Evolutionary conservation across 2,888 invertebrate species (phyloP).

Genomic region (Pedicia rivosa): DNA sequence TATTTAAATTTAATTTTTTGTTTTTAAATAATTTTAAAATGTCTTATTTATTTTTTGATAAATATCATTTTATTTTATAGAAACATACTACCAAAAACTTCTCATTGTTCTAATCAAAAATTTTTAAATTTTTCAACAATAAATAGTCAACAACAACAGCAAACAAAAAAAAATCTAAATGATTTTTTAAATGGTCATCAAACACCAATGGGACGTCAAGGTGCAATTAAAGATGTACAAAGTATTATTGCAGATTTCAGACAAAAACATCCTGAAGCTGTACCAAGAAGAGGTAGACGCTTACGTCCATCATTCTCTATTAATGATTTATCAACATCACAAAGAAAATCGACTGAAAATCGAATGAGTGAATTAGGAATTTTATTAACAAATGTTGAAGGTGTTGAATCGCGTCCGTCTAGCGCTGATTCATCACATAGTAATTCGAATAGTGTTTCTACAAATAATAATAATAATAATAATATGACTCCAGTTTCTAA

Average conservation of each 20-base stretch:
- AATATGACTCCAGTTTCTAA: conserved; percentile 7
- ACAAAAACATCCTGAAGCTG: conserved; percentile 56
- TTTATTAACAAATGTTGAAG: conserved; percentile 10
- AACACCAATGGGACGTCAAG: conserved; percentile 39
- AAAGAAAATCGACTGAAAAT: background rate
- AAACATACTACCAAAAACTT: conserved; percentile 30
- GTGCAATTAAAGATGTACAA: conserved; percentile 65
- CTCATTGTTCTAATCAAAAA: conserved; percentile 7
- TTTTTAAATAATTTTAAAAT: conserved; percentile 30
- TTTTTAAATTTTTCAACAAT: background rate
- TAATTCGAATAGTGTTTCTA: conserved; percentile 25
- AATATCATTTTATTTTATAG: conserved; percentile 16
- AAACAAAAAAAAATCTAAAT: too few relatives aligned
- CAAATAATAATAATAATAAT: conserved; percentile 17
- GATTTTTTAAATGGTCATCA: conserved; percentile 17
- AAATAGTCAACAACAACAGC: conserved; percentile 11
- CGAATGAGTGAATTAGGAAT: conserved; percentile 7
- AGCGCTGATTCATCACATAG: conserved; percentile 37
- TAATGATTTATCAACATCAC: background rate
- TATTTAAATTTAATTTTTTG: conserved; percentile 7
- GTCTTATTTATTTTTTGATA: conserved; percentile 15
- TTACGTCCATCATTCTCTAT: conserved; percentile 29
- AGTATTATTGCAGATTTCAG: conserved; percentile 69
- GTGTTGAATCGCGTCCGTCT: conserved; percentile 27
- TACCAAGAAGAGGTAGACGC: conserved; percentile 48